Base-by-base conservation (phyloP, 2,797 vertebrate genomes). In the Petrocephalus sullivani region DNA sequence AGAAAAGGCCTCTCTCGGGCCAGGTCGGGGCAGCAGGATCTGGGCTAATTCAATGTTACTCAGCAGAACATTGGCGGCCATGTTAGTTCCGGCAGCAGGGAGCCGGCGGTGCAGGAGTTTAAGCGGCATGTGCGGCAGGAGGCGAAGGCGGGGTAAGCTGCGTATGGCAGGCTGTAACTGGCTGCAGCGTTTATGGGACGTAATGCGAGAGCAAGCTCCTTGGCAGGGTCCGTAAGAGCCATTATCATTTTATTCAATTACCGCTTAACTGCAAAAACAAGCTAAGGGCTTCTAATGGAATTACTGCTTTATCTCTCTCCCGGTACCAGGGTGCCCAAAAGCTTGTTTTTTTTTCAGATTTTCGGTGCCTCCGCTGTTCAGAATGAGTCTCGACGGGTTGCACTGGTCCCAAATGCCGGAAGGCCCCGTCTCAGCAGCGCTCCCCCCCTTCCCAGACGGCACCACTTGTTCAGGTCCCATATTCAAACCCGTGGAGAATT, bases 221-320 rank as follows among this genome's bases (percentile, higher is more conserved):
- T 87, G 56, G 86, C 88, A 82, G 58, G 56, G 57, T 28, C 37
- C 57, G 23, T 23, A 83, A 75, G 67, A 56, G 28, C 86, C 49
- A 84, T 89, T 85, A 87, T 88, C 78, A 16, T 88, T 85, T 87
- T 84, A 89, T 85, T 87, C 46, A 87, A 87, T 89, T 89, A 87
- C 46, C 57, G 56, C 75, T 82, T 53, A 89, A 87, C 56, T 87
- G 57, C 85, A 87, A 87, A 89, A 87, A 89, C 71, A 81, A 87
- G 85, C 88, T 28, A 14, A 60, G 54, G 88, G 78, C 41, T 23
- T 71, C 21, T 86, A 87, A 89, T 82, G 71, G 41, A 87, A 87
- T 81, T 83, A 53, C 56, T 53, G 54, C 33, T 51, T 89, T 19
- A 37, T 56, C 56, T 83, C 64, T n/a, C 53, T 54, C 10, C 49